Conservation (phyloP, 2,888 invertebrate genomes). For the Drosophila austrosaltans region DNA sequence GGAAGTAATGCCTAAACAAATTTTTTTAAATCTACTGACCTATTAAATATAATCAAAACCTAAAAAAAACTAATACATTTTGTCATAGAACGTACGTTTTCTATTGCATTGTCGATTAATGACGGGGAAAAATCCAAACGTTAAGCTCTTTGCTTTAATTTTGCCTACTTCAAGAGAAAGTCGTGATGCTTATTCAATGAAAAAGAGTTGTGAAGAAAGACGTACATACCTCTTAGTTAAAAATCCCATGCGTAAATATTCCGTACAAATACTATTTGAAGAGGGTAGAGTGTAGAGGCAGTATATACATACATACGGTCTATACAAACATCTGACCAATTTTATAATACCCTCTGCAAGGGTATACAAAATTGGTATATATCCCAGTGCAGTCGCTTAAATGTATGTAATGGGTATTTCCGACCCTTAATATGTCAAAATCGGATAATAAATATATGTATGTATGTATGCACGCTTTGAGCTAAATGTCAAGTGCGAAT, state of each 20-base stretch:
- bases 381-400: too few species aligned
- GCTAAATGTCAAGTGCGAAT: too few species aligned
- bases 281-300: neutral
- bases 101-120: conserved; percentile 43
- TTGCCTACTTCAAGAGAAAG: conserved; percentile 26
- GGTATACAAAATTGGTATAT: too few species aligned
- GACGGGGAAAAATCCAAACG: conserved; percentile 38
- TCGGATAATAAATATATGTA: too few species aligned
- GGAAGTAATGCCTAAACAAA: too few species aligned
- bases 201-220: conserved; percentile 9
- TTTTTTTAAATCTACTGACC: neutral
- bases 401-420: too few species aligned
- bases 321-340: too few species aligned
- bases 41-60: neutral
- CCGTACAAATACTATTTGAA: conserved; percentile 23
- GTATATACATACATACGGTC: too few species aligned
- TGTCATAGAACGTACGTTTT: conserved; percentile 50
- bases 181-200: conserved; percentile 28
- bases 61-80: conserved; percentile 10
- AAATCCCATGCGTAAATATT: conserved; percentile 50
- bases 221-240: neutral
- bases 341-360: too few species aligned
- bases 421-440: too few species aligned
- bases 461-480: too few species aligned
- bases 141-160: conserved; percentile 26